Percentiles rank a stretch among this genome's conserved stretches.
Evolutionary conservation across 2,113 vertebrate genomes (phyloP).

Genomic region (Muntiacus reevesi): DNA sequence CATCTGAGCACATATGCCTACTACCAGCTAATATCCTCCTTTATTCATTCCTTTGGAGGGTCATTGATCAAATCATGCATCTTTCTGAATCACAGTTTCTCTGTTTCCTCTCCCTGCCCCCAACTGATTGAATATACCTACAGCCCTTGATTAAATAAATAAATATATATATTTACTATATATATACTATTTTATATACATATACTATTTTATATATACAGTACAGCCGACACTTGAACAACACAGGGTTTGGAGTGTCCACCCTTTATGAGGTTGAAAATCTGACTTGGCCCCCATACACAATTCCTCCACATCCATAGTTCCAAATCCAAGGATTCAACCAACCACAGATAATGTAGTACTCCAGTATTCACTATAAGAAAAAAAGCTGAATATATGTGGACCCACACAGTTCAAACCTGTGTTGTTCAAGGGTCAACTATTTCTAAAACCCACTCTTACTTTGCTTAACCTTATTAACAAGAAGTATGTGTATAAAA

Average conservation of each 20-base stretch:
- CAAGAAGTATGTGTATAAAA: not conserved
- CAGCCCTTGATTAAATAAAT: not conserved
- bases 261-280: not conserved
- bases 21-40: not conserved
- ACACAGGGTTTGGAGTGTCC: not conserved
- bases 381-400: not conserved
- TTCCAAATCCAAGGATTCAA: not conserved
- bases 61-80: conserved; percentile 9
- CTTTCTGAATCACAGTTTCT: conserved; percentile 9
- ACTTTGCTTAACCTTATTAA: not conserved
- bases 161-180: too few species aligned
- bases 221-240: not conserved
- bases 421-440: not conserved
- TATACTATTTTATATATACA: not conserved
- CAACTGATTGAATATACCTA: not conserved
- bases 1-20: not conserved
- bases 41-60: conserved; percentile 33
- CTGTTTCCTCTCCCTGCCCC: not conserved
- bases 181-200: too few species aligned
- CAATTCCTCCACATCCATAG: not conserved
- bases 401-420: not conserved
- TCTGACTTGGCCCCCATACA: not conserved
- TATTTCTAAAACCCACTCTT: conserved; percentile 12
- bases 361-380: not conserved
- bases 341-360: not conserved